A percentile compares a stretch with the other conserved stretches of the same genome.
These are phyloP conservation scores for Ostrea denselamellosa DNA, from an alignment of 1,140 invertebrate genomes.

Conservation along the genomic window DNA sequence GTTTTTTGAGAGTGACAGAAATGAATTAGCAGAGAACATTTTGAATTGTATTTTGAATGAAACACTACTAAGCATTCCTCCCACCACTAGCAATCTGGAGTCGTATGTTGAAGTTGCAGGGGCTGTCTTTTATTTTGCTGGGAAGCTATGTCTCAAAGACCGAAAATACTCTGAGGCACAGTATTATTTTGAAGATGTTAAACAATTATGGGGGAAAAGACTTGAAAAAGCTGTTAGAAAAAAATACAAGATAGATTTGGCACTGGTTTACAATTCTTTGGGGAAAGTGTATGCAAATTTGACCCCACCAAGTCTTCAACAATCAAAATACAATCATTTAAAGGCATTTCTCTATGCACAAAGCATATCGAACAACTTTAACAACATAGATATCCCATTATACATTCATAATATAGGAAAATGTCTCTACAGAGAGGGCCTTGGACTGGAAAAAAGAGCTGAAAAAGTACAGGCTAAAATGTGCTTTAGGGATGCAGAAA, in stretches of 20 bases:
- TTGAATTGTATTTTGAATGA: neutral
- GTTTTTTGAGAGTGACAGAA: slow-evolving; percentile 47
- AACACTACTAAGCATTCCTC: neutral
- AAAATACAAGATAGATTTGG: slow-evolving; percentile 41
- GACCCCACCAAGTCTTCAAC: neutral
- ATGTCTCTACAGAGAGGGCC: slow-evolving; percentile 41
- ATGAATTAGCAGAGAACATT: slow-evolving; percentile 16
- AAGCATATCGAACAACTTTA: neutral
- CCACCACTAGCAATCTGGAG: neutral
- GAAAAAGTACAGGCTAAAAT: neutral
- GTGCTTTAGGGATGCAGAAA: neutral
- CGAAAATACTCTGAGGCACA: slow-evolving; percentile 23
- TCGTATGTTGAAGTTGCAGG: slow-evolving; percentile 4
- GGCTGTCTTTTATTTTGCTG: slow-evolving; percentile 37
- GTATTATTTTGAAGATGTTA: slow-evolving; percentile 6
- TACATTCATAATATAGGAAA: slow-evolving; percentile 41
- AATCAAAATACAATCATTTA: slow-evolving; percentile 32
- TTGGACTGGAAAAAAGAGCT: neutral
- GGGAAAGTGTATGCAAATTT: slow-evolving; percentile 12
- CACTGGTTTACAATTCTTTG: slow-evolving; percentile 32
- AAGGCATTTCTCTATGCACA: slow-evolving; percentile 1
- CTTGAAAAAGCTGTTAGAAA: slow-evolving; percentile 11
- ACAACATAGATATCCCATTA: slow-evolving; percentile 38
- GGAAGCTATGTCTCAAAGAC: slow-evolving; percentile 43
- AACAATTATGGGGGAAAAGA: neutral